These are phyloP conservation scores for Agrilus planipennis DNA, from an alignment of 1,140 invertebrate genomes.

Conservation along the genomic window DNA sequence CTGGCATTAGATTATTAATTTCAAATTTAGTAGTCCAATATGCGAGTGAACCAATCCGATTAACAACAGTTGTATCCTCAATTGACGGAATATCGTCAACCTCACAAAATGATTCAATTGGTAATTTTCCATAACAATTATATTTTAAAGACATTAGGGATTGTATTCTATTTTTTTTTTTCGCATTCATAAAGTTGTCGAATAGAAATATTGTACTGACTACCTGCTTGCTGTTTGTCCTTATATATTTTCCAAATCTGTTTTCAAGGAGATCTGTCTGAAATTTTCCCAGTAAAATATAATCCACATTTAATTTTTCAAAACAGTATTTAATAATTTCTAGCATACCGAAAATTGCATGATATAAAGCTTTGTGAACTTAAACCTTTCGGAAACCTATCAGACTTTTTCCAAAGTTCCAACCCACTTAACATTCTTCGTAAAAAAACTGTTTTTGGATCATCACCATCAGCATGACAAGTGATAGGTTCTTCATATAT, in stretches of 20 bases:
- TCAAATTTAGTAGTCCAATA: background rate
- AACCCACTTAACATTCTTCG: background rate
- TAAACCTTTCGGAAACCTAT: background rate
- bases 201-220: background rate
- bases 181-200: background rate
- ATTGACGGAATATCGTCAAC: background rate
- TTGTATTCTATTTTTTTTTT: background rate
- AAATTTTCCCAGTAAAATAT: constrained; percentile 3
- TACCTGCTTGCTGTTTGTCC: background rate
- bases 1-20: background rate
- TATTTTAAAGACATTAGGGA: background rate
- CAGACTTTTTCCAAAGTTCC: background rate
- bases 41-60: background rate
- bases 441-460: background rate
- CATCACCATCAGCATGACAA: background rate
- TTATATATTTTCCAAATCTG: constrained; percentile 5
- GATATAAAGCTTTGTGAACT: background rate
- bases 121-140: background rate
- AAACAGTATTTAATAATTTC: constrained; percentile 1
- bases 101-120: background rate
- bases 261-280: constrained; percentile 4
- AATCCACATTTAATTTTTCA: background rate
- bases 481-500: constrained; percentile 2
- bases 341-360: constrained; percentile 1
- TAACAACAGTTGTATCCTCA: background rate